A percentile compares a stretch with the other conserved stretches of the same genome.
These are phyloP conservation scores for Drosophila simulans DNA, from an alignment of 1,140 invertebrate genomes.

Conservation along the genomic window DNA sequence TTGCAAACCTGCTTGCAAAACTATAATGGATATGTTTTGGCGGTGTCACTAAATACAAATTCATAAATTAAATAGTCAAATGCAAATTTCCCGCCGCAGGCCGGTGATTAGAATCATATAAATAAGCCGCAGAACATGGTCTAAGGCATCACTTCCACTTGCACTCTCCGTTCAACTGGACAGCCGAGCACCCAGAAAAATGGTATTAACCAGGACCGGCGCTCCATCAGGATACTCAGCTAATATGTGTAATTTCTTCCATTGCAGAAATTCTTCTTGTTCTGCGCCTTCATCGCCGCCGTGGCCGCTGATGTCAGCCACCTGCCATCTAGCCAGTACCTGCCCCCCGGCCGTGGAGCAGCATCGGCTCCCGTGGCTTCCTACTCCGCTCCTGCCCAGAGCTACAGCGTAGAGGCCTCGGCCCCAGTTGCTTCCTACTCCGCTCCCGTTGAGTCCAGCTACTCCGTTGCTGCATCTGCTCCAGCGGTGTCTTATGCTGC, in stretches of 20 bases:
- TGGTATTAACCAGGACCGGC: conserved; percentile 59
- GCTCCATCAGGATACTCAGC: conserved; percentile 12
- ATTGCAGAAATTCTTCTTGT: conserved; percentile 75
- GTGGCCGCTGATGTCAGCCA: conserved; percentile 77
- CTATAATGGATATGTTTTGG: conserved; percentile 77
- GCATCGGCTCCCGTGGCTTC: conserved; percentile 53
- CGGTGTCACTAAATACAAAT: conserved; percentile 70
- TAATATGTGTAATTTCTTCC: not conserved
- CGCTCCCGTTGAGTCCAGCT: conserved; percentile 42
- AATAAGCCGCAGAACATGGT: conserved; percentile 59
- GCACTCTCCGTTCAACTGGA: conserved; percentile 73
- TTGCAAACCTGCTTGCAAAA: conserved; percentile 75
- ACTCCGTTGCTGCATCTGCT: conserved; percentile 54
- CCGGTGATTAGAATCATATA: conserved; percentile 76
- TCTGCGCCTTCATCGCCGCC: conserved; percentile 72
- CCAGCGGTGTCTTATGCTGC: conserved; percentile 48
- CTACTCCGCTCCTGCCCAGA: conserved; percentile 51
- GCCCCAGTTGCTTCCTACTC: conserved; percentile 51
- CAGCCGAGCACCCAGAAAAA: conserved; percentile 69
- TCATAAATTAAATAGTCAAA: conserved; percentile 76
- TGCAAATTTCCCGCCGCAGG: conserved; percentile 66
- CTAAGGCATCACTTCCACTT: conserved; percentile 76
- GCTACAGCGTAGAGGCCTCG: conserved; percentile 56
- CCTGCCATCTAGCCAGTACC: conserved; percentile 71
- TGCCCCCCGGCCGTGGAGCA: conserved; percentile 54